Base-by-base conservation (phyloP, 2,113 vertebrate genomes). In the Platycercus adscitus region DNA sequence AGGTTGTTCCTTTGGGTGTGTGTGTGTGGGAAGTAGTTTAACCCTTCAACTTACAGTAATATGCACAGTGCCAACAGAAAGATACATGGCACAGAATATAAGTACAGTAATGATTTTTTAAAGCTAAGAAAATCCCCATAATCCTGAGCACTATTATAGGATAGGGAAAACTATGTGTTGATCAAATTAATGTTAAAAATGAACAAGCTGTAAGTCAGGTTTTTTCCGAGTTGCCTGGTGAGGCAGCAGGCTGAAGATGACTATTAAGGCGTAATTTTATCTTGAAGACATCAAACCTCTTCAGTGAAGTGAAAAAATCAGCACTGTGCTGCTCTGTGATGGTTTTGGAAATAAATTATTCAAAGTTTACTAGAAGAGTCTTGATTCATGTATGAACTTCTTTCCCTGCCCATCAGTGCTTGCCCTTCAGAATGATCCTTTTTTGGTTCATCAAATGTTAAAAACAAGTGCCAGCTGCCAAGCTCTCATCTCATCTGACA, bases 401-500 rank as follows among this genome's bases (percentile, higher is more conserved):
- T 20, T 75, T 82, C 52, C 46, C 11, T 83, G 68, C 83, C 72
- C 25, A n/a, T 66, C 58, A 84, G 81, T 5, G 5, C 50, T 44
- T 93, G 61, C 66, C 66, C 71, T 88, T 88, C 35, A 63, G 49
- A 87, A 53, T 69, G 58, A 69, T 86, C 21, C 29, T 76, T 49
- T 82, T 83, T 61, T 86, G 33, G 41, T 90, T 90, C 35, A 88
- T 88, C 47, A 56, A 35, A 72, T 60, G n/a, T 72, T 86, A 86
- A 60, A 86, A 73, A 50, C 53, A 81, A 91, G 84, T 77, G 64
- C 46, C 91, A 91, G 84, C 89, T 96, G 87, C 64, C 69, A 78
- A 41, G 81, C 84, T 84, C 91, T 91, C 55, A 86, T 86, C 41
- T 86, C 60, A 31, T 81, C 68, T 91, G 71, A 76, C 52, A 81